Evolutionary conservation across 1,140 invertebrate species (phyloP), one percentile per base, ranked within the genome.

Genomic region (Euglossa dilemma): DNA sequence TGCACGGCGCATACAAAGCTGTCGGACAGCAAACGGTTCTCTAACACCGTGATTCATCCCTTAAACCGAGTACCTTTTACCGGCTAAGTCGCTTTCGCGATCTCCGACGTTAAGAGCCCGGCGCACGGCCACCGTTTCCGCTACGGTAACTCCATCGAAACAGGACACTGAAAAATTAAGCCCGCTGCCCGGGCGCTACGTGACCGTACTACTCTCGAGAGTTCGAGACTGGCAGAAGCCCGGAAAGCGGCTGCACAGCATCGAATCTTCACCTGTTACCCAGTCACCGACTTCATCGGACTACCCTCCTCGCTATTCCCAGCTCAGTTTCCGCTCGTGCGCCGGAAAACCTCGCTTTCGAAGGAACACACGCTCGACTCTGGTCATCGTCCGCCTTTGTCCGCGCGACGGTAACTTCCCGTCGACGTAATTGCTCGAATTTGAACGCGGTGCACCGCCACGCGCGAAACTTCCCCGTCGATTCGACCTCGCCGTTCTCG

Each of bases 371-470:
- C 36, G 16, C 23, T 54, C 14, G 6, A 3, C 7, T 2, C 11
- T 69, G 66, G 14, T 20, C 63, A 66, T 43, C 63, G 6, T 6
- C 9, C 36, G 8, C 20, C 36, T 2, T 23, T 73, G 61, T 18
- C 5, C 36, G 50, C 61, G 45, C 25, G 52, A 6, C 43, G 45
- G 61, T 83, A 91, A 90, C 86, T 90, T 87, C 87, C 79, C 57
- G 75, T 59, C 70, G 67, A 85, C 87, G 70, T 92, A 92, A 92
- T 92, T 91, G 85, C 84, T 85, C 71, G 76, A 92, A 92, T 91
- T 91, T 92, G 87, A 88, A 88, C 88, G 79, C 78, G 75, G 87
- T 81, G 64, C 86, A 73, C 72, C 75, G 45, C 84, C 83, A 80
- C 61, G 71, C 47, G 74, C 72, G 85, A 91, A 92, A 92, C 89